Evolutionary conservation across 2,113 vertebrate genomes (phyloP).

Genomic region (Hucho hucho): DNA sequence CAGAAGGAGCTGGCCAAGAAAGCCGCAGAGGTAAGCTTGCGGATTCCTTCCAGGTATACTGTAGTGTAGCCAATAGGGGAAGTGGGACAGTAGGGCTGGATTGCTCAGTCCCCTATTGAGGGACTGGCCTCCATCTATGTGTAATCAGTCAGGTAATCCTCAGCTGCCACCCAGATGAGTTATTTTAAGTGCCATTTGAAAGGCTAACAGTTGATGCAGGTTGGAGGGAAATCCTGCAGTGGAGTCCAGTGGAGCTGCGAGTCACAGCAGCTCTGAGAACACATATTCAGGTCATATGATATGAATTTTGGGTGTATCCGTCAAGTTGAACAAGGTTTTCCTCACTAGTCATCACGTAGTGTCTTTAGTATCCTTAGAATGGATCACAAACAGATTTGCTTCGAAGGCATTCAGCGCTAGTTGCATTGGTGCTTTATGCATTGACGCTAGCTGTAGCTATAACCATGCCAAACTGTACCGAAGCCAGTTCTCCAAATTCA

Average conservation of each 20-base stretch:
- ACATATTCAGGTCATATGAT: not conserved
- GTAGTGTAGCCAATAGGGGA: not conserved
- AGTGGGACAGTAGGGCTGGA: not conserved
- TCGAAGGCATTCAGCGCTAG: no score
- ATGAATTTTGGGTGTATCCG: not conserved
- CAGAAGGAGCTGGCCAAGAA: constrained; percentile 91
- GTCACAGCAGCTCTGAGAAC: not conserved
- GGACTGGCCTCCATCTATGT: constrained; percentile 33
- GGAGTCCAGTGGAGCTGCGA: not conserved
- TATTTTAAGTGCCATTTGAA: constrained; percentile 55
- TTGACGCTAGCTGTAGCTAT: no score
- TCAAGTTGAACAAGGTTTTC: no score
- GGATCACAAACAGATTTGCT: no score
- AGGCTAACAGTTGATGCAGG: constrained; percentile 48
- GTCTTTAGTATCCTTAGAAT: no score
- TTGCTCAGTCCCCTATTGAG: not conserved
- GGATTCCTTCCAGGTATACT: not conserved
- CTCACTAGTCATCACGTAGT: no score
- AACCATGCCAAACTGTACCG: no score
- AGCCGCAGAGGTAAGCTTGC: constrained; percentile 81
- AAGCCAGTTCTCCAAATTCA: no score
- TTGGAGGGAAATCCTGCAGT: constrained; percentile 27
- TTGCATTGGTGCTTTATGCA: no score
- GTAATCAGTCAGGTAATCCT: constrained; percentile 57
- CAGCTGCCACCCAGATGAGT: constrained; percentile 50